These are phyloP conservation scores for Rhabdophis nuchalis DNA, from an alignment of 2,797 vertebrate genomes.

Conservation along the genomic window DNA sequence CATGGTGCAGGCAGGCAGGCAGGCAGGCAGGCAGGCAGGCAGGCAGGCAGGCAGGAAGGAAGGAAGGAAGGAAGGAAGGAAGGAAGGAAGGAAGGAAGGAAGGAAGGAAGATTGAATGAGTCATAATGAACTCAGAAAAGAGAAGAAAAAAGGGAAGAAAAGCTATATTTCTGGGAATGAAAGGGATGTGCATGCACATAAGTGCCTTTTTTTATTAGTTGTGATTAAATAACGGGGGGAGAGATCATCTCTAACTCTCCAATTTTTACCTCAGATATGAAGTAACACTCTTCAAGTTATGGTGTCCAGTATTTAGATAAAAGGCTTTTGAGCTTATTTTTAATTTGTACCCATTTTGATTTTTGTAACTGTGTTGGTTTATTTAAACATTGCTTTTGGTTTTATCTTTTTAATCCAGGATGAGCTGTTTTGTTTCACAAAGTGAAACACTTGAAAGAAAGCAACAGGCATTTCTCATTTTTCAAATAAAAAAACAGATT, in stretches of 20 bases:
- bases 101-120: neutral
- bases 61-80: neutral
- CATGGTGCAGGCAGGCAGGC: neutral
- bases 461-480: neutral
- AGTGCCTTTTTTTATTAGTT: neutral
- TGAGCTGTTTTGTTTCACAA: neutral
- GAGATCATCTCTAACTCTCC: neutral
- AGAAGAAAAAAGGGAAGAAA: neutral
- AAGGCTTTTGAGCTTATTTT: neutral
- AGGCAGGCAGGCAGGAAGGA: neutral
- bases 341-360: neutral
- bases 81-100: no score
- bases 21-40: neutral
- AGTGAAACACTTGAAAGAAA: neutral
- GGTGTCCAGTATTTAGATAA: neutral
- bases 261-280: neutral
- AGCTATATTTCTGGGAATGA: neutral
- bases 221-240: neutral
- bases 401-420: neutral
- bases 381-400: neutral
- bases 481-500: neutral
- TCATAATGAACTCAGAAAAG: neutral
- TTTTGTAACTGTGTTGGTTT: neutral
- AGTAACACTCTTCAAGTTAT: neutral
- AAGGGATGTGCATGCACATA: neutral